Percentiles rank a stretch among this genome's conserved stretches.
Conservation (phyloP, 1,140 invertebrate genomes). For the Luehdorfia chinensis region DNA sequence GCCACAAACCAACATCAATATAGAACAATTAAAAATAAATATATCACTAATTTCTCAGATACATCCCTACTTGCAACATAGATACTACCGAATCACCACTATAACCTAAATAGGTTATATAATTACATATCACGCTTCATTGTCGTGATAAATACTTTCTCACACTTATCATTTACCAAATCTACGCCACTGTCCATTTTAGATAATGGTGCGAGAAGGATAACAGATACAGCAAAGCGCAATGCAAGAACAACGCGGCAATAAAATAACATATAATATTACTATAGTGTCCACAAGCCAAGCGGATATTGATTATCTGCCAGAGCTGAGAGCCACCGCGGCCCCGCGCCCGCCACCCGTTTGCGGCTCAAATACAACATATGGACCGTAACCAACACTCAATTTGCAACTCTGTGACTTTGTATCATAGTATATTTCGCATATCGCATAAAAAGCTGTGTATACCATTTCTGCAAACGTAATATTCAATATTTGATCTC, state of each 20-base stretch:
- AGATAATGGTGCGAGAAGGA: conserved; percentile 70
- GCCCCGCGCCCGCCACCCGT: conserved; percentile 41
- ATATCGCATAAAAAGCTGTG: conserved; percentile 18
- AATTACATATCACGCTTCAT: conserved; percentile 75
- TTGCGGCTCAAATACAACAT: conserved; percentile 33
- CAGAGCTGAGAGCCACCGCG: conserved; percentile 73
- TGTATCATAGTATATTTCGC: conserved; percentile 45
- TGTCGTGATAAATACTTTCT: conserved; percentile 77
- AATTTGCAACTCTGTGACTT: conserved; percentile 30
- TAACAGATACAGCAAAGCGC: conserved; percentile 20
- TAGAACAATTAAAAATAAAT: conserved; percentile 61
- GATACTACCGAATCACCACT: conserved; percentile 39
- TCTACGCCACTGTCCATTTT: conserved; percentile 76
- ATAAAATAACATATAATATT: conserved; percentile 76
- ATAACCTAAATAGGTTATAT: conserved; percentile 68
- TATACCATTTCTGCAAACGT: conserved; percentile 52
- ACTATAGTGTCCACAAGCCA: conserved; percentile 77
- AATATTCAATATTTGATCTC: conserved; percentile 76
- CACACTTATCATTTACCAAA: conserved; percentile 77
- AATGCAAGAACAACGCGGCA: conserved; percentile 47
- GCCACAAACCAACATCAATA: conserved; percentile 33
- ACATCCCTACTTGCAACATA: conserved; percentile 24
- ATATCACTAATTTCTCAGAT: conserved; percentile 45
- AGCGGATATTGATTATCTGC: conserved; percentile 79
- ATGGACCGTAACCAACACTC: conserved; percentile 19